A percentile compares a stretch with the other conserved stretches of the same genome.
Conservation (phyloP, 37 sponge, comb jelly and placozoan genomes). For the Sycon ciliatum region DNA sequence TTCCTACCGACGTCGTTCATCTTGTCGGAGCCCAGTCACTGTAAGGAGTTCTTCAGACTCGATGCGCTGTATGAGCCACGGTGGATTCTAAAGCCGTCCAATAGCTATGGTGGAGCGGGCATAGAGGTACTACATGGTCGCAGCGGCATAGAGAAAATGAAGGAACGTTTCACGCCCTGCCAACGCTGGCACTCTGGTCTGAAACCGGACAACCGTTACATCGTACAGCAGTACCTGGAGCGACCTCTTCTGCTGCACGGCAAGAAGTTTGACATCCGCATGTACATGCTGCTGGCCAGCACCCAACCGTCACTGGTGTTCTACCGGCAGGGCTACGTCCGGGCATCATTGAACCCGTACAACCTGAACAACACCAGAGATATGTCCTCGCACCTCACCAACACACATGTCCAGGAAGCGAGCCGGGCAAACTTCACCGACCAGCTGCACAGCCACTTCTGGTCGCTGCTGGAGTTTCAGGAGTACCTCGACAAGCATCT, state of each 20-base stretch:
- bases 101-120: constrained; percentile 61
- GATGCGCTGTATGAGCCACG: too few species aligned
- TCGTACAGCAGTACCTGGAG: constrained; percentile 60
- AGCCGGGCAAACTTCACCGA: constrained; percentile 12
- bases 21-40: too few species aligned
- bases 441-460: constrained; percentile 49
- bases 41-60: too few species aligned
- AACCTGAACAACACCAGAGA: constrained; percentile 17
- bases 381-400: constrained; percentile 56
- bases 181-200: too few species aligned
- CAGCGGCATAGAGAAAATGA: too few species aligned
- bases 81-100: constrained; percentile 68
- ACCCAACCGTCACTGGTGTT: constrained; percentile 65
- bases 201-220: too few species aligned
- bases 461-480: constrained; percentile 63
- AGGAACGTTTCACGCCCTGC: too few species aligned
- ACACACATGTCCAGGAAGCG: constrained; percentile 61
- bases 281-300: constrained; percentile 50
- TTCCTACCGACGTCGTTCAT: too few species aligned
- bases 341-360: constrained; percentile 50
- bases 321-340: constrained; percentile 68
- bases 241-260: constrained; percentile 45
- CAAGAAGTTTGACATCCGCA: constrained; percentile 74
- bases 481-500: constrained; percentile 38
- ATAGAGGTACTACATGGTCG: too few species aligned